Evolutionary conservation across 2,888 invertebrate species (phyloP), one percentile per base, ranked within the genome.

Genomic region (Euzophera pinguis): DNA sequence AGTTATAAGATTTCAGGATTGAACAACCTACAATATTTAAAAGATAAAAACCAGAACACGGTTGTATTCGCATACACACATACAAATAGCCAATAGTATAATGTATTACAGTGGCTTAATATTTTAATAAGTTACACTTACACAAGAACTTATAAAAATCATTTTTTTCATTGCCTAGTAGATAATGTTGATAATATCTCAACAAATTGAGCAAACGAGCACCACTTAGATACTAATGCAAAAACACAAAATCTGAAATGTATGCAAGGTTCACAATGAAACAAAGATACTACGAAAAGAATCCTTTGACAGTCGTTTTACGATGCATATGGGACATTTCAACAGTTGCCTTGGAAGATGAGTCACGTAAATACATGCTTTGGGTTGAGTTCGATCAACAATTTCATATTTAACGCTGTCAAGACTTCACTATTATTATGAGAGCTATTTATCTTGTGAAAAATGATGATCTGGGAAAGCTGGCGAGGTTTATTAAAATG

Each of bases 301-400:
- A 53, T 43, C 45, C 41, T 50, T 41, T 41, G 27, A 39, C 39
- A 50, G 6, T 41, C 9, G 39, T 16, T 50, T n/a, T 50, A 50
- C 49, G 49, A 50, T 38, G 29, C 49, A 50, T 50, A n/a, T 50
- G 49, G 49, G 32, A 32, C 39, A 50, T 50, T 39, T 50, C 49
- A 50, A 50, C 39, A 50, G 47, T n/a, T 12, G 22, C 16, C 41
- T 50, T 10, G n/a, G 37, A 47, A 39, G 39, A 50, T 50, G 49
- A 50, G 13, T 39, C 49, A 50, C 47, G 14, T 22, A 48, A 16
- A 34, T 35, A 16, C n/a, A 48, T 48, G 47, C 37, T 37, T 35
- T 16, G 35, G 17, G n/a, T 48, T n/a, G 17, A 12, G 17, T 12
- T 34, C 47, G 47, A 37, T 45, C 45, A 45, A 45, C 45, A 32